These are phyloP conservation scores for Agelastica alni DNA, from an alignment of 2,888 invertebrate species.

Conservation along the genomic window DNA sequence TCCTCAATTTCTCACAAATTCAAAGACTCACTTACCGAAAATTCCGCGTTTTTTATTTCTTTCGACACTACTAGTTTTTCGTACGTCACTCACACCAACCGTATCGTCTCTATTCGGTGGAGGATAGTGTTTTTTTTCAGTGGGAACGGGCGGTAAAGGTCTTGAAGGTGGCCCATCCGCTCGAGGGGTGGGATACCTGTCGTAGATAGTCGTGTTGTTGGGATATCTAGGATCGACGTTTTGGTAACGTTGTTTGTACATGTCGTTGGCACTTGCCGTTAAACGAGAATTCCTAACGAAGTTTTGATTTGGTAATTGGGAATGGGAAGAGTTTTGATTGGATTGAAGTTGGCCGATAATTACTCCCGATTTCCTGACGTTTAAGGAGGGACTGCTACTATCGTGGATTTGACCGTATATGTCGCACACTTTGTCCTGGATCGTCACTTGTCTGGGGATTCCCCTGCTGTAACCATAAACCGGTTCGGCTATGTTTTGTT, in stretches of 20 bases:
- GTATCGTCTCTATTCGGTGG: constrained; percentile 59
- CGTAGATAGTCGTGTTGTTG: constrained; percentile 28
- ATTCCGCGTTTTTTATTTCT: constrained; percentile 45
- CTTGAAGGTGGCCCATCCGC: constrained; percentile 40
- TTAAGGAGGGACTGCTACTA: constrained; percentile 32
- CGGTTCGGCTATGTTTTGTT: constrained; percentile 39
- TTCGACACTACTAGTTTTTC: constrained; percentile 63
- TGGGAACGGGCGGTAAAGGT: constrained; percentile 56
- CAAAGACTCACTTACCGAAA: constrained; percentile 46
- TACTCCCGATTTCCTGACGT: constrained; percentile 46
- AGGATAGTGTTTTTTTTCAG: constrained; percentile 34
- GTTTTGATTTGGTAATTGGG: constrained; percentile 40
- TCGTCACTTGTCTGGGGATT: constrained; percentile 40
- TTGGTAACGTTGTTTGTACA: constrained; percentile 46
- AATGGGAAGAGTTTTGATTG: constrained; percentile 31
- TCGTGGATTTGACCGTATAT: constrained; percentile 57
- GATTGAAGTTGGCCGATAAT: constrained; percentile 52
- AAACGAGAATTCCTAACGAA: constrained; percentile 53
- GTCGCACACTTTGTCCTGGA: constrained; percentile 54
- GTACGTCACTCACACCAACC: constrained; percentile 74
- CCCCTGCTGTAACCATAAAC: constrained; percentile 39
- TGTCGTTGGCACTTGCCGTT: constrained; percentile 55
- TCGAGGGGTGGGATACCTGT: too few relatives aligned
- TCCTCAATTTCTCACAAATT: constrained; percentile 38
- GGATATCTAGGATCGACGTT: constrained; percentile 27